A percentile compares a stretch with the other conserved stretches of the same genome.
Conservation (phyloP, 2,888 invertebrate genomes). For the Sarcophaga caerulescens region DNA sequence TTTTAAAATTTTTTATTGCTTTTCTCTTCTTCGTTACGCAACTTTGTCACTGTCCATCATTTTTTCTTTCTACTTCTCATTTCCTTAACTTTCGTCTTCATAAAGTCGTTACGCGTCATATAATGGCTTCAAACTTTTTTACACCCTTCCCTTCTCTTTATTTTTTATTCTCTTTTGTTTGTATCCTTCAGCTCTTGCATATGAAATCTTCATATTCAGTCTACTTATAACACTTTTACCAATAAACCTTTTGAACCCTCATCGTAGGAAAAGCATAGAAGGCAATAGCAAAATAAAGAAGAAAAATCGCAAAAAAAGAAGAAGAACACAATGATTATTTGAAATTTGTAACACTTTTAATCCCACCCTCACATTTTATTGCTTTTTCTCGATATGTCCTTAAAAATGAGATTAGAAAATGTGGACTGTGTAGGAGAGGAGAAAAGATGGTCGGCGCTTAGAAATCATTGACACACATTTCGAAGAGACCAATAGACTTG, state of each 20-base stretch:
- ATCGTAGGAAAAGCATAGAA: background rate
- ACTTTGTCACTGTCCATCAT: conserved; percentile 32
- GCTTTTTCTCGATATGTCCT: conserved; percentile 12
- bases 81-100: conserved; percentile 68
- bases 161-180: background rate
- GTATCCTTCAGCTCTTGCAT: background rate
- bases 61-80: conserved; percentile 1
- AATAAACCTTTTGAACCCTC: conserved; percentile 15
- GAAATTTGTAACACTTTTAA: background rate
- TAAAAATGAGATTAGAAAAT: conserved; percentile 20
- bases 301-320: background rate
- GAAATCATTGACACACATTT: conserved; percentile 50
- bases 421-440: background rate
- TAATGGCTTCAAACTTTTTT: conserved; percentile 29
- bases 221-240: background rate
- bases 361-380: background rate
- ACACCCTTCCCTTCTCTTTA: background rate
- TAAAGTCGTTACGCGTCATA: conserved; percentile 69
- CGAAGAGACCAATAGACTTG: background rate
- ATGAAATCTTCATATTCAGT: background rate
- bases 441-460: background rate
- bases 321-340: background rate
- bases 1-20: background rate
- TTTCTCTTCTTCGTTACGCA: background rate
- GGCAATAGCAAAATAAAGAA: background rate